A percentile compares a stretch with the other conserved stretches of the same genome.
These are phyloP conservation scores for Manacus vitellinus DNA, from an alignment of 2,113 vertebrate genomes.

Conservation along the genomic window DNA sequence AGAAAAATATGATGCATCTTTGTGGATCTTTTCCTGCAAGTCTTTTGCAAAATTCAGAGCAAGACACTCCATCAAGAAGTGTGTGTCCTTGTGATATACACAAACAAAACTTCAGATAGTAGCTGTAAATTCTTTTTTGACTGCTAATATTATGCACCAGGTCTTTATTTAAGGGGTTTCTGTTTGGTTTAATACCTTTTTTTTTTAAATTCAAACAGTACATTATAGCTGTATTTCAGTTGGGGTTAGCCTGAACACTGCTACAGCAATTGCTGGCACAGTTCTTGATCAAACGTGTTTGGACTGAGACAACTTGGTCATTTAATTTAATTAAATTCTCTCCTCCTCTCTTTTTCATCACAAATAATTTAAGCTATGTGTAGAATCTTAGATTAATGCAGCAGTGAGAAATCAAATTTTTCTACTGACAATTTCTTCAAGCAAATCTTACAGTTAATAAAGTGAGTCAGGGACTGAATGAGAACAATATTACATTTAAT, in stretches of 20 bases:
- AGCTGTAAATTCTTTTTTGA: background rate
- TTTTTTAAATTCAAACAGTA: background rate
- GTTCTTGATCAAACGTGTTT: slow-evolving; percentile 6
- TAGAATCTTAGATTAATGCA: slow-evolving; percentile 22
- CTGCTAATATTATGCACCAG: background rate
- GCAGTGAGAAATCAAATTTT: slow-evolving; percentile 18
- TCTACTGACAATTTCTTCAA: slow-evolving; percentile 1
- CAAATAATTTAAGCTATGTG: background rate
- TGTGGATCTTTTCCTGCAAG: background rate
- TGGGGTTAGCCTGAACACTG: background rate
- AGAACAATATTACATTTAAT: background rate
- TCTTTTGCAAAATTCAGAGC: background rate
- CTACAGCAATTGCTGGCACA: background rate
- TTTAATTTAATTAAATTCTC: slow-evolving; percentile 50
- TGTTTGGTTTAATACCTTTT: background rate
- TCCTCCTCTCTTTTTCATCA: background rate
- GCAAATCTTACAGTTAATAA: slow-evolving; percentile 2
- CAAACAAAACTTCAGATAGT: background rate
- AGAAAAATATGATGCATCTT: background rate
- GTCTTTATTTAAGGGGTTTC: background rate
- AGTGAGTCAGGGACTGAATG: background rate
- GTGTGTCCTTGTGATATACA: background rate
- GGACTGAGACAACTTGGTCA: slow-evolving; percentile 2
- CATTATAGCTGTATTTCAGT: background rate
- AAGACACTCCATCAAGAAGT: background rate